These are phyloP conservation scores for Eurosta solidaginis DNA, from an alignment of 1,140 invertebrate genomes.

Conservation along the genomic window DNA sequence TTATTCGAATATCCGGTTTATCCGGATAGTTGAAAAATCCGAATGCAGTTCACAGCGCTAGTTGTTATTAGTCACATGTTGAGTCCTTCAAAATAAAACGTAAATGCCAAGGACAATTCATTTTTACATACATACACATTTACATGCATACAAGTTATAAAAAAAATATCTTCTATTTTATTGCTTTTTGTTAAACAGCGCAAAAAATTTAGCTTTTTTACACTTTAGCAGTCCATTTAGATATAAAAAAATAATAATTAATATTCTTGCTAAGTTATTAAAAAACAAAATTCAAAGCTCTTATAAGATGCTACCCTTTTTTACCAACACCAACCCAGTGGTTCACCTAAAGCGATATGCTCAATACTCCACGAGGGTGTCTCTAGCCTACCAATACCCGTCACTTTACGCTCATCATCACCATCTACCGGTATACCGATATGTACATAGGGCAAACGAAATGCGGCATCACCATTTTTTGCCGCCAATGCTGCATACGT, in stretches of 20 bases:
- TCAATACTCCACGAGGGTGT: conserved; percentile 64
- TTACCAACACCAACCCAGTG: conserved; percentile 65
- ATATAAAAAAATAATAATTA: neutral
- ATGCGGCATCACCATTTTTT: conserved; percentile 38
- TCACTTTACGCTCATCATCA: conserved; percentile 61
- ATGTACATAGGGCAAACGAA: conserved; percentile 51
- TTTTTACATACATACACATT: neutral
- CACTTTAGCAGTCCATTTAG: neutral
- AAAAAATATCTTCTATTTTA: neutral
- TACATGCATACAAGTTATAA: neutral
- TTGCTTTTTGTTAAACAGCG: neutral
- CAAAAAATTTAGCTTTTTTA: too few relatives aligned
- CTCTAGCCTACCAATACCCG: conserved; percentile 64
- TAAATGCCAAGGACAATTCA: too few relatives aligned
- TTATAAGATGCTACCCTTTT: neutral
- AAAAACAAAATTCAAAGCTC: neutral
- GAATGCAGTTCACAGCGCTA: too few relatives aligned
- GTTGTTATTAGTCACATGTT: too few relatives aligned
- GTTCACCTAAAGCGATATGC: conserved; percentile 67
- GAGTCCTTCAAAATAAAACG: too few relatives aligned
- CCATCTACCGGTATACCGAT: conserved; percentile 57
- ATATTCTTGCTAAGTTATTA: neutral
- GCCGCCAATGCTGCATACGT: conserved; percentile 41
- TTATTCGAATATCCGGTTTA: too few relatives aligned
- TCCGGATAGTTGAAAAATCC: too few relatives aligned